Conservation (phyloP, 2,113 vertebrate genomes). For the Cyprinodon tularosa region DNA sequence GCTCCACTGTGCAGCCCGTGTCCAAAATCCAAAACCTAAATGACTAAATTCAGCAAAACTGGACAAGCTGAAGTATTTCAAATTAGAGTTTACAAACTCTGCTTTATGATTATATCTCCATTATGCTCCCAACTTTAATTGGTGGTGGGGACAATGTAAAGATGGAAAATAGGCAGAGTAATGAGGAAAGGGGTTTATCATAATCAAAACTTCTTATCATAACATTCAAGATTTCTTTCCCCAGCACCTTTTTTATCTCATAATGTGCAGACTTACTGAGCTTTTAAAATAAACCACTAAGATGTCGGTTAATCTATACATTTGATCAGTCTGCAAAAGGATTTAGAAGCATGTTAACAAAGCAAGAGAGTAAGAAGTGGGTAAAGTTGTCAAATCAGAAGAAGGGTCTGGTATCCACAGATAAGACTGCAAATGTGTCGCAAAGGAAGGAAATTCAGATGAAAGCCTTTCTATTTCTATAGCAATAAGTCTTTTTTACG, state of each 20-base stretch:
- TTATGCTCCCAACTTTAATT: background rate
- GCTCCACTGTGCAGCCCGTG: background rate
- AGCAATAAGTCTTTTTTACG: slow-evolving; percentile 19
- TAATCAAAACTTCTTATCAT: background rate
- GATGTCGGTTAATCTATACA: background rate
- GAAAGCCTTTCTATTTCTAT: slow-evolving; percentile 17
- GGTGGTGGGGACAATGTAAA: too few relatives aligned
- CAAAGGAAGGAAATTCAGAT: slow-evolving; percentile 34
- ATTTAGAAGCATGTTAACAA: background rate
- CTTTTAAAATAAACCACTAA: background rate
- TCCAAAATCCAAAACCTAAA: background rate
- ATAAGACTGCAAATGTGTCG: slow-evolving; percentile 51
- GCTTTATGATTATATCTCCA: background rate
- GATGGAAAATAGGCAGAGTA: too few relatives aligned
- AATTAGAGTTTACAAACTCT: background rate
- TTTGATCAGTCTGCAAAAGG: slow-evolving; percentile 2
- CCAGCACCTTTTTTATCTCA: background rate
- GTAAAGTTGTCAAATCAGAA: slow-evolving; percentile 29
- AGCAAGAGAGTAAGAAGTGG: background rate
- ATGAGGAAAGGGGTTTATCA: background rate
- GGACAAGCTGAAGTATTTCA: background rate
- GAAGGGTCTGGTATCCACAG: slow-evolving; percentile 55
- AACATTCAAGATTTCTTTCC: background rate
- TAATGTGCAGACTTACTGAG: background rate
- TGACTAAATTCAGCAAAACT: background rate